phyloP scores from a whole-genome alignment of 2,113 vertebrate species.

The Oceanites oceanicus region DNA sequence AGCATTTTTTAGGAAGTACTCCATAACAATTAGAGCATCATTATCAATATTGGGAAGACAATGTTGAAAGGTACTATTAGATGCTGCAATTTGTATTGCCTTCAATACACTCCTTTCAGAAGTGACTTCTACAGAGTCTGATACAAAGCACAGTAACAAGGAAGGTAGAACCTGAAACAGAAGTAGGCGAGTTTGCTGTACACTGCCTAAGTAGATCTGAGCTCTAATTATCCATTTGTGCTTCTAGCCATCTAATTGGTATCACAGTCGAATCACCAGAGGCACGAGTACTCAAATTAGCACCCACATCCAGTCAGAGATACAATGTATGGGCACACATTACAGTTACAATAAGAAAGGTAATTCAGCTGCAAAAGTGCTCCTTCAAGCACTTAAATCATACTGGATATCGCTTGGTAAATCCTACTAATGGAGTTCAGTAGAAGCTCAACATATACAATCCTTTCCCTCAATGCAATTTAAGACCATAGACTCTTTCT shows the following conservation, averaged over 20 bases:
- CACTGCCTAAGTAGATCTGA: not conserved
- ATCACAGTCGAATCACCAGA: not conserved
- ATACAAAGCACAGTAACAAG: not conserved
- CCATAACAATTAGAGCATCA: not conserved
- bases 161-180: not conserved
- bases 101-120: not conserved
- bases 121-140: not conserved
- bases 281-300: not conserved
- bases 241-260: not conserved
- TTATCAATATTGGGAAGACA: not conserved
- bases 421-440: not conserved
- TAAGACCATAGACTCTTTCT: not conserved
- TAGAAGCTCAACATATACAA: not conserved
- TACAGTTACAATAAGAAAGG: not conserved
- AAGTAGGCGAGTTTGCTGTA: not conserved
- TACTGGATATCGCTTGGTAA: not conserved
- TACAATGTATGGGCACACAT: not conserved
- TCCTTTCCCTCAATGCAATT: not conserved
- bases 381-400: not conserved
- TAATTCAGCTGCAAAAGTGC: not conserved
- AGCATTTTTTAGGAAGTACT: not conserved
- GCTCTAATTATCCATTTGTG: not conserved
- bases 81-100: not conserved
- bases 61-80: not conserved
- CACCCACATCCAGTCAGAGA: not conserved